A percentile compares a stretch with the other conserved stretches of the same genome.
These are phyloP conservation scores for Alloplasta piceator DNA, from an alignment of 2,888 invertebrate genomes.

Conservation along the genomic window DNA sequence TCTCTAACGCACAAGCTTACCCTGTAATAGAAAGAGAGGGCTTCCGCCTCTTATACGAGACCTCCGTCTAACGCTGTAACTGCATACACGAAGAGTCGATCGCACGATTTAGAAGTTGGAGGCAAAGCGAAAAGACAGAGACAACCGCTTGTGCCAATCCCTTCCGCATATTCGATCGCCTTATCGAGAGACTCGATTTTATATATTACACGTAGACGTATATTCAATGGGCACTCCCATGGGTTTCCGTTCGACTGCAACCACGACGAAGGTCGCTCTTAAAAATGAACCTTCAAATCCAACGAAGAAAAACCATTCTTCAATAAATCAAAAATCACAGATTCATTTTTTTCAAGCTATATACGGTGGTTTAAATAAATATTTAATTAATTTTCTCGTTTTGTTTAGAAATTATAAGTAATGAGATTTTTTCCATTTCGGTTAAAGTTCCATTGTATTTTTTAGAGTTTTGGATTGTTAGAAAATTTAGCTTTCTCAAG, in stretches of 20 bases:
- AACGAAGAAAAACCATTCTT: too few species aligned
- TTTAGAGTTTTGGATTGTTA: too few species aligned
- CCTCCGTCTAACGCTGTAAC: constrained; percentile 31
- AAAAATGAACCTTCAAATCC: background rate
- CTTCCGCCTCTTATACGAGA: constrained; percentile 5
- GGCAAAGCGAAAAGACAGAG: constrained; percentile 46
- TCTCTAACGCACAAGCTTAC: background rate
- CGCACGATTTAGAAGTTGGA: background rate
- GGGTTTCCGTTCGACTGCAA: constrained; percentile 41
- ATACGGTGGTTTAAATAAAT: too few species aligned
- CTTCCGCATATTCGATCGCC: constrained; percentile 62
- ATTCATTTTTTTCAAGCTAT: too few species aligned
- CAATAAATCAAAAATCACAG: too few species aligned
- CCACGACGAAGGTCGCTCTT: constrained; percentile 35
- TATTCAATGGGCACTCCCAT: constrained; percentile 40
- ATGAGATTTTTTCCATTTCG: too few species aligned
- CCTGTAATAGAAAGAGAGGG: too few species aligned
- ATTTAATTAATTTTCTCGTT: too few species aligned
- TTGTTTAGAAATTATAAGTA: too few species aligned
- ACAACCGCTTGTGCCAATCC: constrained; percentile 46
- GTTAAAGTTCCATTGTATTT: too few species aligned
- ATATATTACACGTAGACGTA: background rate
- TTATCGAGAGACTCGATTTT: constrained; percentile 32
- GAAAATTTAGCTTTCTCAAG: too few species aligned
- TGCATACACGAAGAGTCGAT: background rate